Evolutionary conservation across 2,888 invertebrate genomes (phyloP), one percentile per base, ranked within the genome.

Genomic region (Nycteola revayana): DNA sequence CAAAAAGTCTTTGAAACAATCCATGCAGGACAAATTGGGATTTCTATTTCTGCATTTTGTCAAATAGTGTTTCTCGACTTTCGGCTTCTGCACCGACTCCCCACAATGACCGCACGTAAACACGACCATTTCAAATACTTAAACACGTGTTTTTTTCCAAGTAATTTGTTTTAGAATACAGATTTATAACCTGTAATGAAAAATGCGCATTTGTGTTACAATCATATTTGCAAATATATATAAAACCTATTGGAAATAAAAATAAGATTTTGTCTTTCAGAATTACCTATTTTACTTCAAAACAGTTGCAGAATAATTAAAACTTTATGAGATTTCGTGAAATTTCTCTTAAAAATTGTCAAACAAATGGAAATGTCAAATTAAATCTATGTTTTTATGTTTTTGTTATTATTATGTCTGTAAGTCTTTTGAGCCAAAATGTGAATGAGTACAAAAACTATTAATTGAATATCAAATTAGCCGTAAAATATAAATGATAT

Each of bases 51-150:
- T 91, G 69, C 97, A 97, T 68, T 91, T 90, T 30, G 90, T 91
- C 50, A 91, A 90, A 68, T 94, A 95, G 79, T 98, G 98, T 66
- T 96, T 96, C 53, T 96, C 96, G 0, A 98, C 97, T 72, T 94
- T 93, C 11, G 95, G 94, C 71, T 98, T 98, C 73, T 97, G 96
- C 20, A 98, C 81, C 22, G 96, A 93, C 42, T 96, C 96, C 0
- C 98, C 97, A 74, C 98, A 99, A 54, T 94, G 91, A 60, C 95
- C 95, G 76, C 98, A 98, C 7, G 95, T 95, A 75, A 98, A 98
- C 32, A 96, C 94, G 25, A 98, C 98, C 98, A 98, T 98, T 25
- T 55, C 39, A 52, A n/a, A 45, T 33, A 32, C 26, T 23, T 32
- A 46, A 38, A 49, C 65, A 63, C 64, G 65, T 21, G 21, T 21